Conservation (phyloP, 2,797 vertebrate species). For the Falco concolor region DNA sequence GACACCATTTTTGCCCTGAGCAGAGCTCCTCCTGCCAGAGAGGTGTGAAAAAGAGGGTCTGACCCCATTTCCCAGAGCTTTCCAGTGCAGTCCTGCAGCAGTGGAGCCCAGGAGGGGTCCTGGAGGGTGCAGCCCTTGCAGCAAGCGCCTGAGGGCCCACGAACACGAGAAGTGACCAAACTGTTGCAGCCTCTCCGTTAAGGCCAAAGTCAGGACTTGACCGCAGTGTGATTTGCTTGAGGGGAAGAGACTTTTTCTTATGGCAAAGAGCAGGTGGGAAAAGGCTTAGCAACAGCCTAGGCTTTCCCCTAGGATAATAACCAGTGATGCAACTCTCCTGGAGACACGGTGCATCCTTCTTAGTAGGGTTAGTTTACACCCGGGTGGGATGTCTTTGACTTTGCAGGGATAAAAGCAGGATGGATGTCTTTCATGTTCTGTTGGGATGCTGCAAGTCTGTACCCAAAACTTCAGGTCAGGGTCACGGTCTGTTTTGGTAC, state of each 20-base stretch:
- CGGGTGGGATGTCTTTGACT: not conserved
- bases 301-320: not conserved
- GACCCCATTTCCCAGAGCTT: not conserved
- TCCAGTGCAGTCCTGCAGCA: not conserved
- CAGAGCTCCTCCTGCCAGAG: not conserved
- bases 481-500: not conserved
- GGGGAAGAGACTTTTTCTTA: not conserved
- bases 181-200: not conserved
- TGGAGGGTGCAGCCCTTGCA: not conserved
- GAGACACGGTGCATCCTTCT: not conserved
- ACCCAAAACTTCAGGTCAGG: not conserved
- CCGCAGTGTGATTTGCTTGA: rapidly evolving
- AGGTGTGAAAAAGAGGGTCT: not conserved
- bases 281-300: not conserved
- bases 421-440: not conserved
- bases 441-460: not conserved
- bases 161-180: not conserved
- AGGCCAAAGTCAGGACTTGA: not conserved
- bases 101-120: rapidly evolving
- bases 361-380: not conserved
- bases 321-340: not conserved
- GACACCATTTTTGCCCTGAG: not conserved
- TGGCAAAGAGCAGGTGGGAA: not conserved
- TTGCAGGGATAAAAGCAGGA: not conserved
- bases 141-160: rapidly evolving